Evolutionary conservation across 2,797 vertebrate species (phyloP).

Genomic region (Eulemur coronatus): DNA sequence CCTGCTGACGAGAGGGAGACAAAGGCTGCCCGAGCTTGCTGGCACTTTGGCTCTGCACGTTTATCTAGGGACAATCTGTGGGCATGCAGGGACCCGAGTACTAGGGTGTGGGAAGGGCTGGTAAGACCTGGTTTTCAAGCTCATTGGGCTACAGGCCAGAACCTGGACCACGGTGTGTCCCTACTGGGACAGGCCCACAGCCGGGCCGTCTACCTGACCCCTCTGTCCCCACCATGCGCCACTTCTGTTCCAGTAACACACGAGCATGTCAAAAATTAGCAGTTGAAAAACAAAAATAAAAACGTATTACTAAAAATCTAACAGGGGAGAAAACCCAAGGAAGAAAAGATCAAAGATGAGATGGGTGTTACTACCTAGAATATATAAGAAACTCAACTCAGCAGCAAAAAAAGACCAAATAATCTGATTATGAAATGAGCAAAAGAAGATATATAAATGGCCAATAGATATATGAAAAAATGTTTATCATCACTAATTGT

Average conservation of each 20-base stretch:
- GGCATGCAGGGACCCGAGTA: not conserved
- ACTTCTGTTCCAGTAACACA: not conserved
- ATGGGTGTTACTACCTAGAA: not conserved
- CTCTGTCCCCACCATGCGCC: no score
- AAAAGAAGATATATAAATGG: not conserved
- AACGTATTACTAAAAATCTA: not conserved
- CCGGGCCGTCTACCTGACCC: not conserved
- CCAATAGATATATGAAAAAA: not conserved
- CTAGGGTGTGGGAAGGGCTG: not conserved
- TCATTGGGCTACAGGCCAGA: not conserved
- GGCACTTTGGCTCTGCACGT: not conserved
- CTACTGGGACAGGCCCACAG: accelerated
- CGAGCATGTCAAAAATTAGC: not conserved
- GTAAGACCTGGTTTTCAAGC: not conserved
- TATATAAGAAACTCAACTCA: not conserved
- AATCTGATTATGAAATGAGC: not conserved
- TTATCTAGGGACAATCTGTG: not conserved
- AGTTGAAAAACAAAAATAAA: not conserved
- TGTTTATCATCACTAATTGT: not conserved
- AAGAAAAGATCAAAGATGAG: not conserved
- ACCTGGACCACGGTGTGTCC: not conserved
- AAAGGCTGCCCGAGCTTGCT: not conserved
- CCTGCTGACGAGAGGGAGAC: not conserved
- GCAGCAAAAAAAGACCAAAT: not conserved
- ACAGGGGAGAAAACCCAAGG: not conserved